phyloP scores from a whole-genome alignment of 2,888 invertebrate genomes.

The Autographa gamma region DNA sequence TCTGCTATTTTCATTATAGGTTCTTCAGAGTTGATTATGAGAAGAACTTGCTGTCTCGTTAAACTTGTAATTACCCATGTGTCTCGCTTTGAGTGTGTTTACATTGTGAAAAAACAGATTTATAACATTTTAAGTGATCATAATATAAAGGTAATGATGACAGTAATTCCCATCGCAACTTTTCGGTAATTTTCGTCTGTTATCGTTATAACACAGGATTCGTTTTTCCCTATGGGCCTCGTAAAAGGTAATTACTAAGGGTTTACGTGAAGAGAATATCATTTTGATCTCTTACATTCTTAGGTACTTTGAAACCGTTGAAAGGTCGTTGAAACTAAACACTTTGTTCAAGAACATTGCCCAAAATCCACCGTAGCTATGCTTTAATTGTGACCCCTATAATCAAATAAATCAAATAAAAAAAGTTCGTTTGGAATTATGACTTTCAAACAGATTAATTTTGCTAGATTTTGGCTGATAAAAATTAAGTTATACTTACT shows the following conservation, averaged over 20 bases:
- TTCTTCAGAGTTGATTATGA: not conserved
- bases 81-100: not conserved
- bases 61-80: not conserved
- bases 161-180: not conserved
- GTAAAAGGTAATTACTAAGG: slow-evolving; percentile 7
- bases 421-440: too few relatives aligned
- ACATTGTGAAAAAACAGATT: not conserved
- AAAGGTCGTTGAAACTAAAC: not conserved
- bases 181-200: not conserved
- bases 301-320: not conserved
- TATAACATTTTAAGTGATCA: not conserved
- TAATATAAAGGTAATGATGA: not conserved
- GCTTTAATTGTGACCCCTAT: too few relatives aligned
- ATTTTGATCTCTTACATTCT: not conserved
- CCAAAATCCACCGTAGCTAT: too few relatives aligned
- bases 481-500: too few relatives aligned
- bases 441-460: too few relatives aligned
- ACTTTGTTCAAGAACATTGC: not conserved
- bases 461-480: too few relatives aligned
- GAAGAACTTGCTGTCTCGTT: too few relatives aligned
- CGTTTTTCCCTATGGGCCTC: not conserved
- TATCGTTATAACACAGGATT: not conserved
- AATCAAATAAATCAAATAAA: too few relatives aligned
- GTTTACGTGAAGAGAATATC: not conserved
- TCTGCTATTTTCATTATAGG: too few relatives aligned